Evolutionary conservation across 2,888 invertebrate genomes (phyloP), one percentile per base, ranked within the genome.

Genomic region (Eupithecia pulchellata): DNA sequence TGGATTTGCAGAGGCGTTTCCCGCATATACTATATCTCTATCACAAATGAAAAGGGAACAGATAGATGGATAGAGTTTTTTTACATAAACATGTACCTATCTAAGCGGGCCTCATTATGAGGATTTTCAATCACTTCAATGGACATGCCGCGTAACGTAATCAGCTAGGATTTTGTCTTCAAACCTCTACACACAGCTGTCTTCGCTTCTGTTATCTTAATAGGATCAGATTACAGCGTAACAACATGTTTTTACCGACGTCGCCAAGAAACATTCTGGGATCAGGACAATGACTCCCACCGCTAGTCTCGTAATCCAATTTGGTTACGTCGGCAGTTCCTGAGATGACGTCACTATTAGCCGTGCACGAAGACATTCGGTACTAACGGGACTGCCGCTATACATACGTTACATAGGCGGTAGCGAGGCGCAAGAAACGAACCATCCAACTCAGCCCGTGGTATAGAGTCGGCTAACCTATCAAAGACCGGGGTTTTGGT

Each of bases 311-410:
- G 42, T 64, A 64, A 71, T 71, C 58, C 71, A 71, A 71, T 71
- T 64, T 47, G 63, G 58, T 71, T 63, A 71, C 58, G 66, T 67
- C 66, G 60, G 63, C 71, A 71, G 63, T 71, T 64, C 36, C 20
- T 64, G 65, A 64, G 60, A 34, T 69, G 70, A 71, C 63, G 66
- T 67, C 66, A 67, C 39, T 39, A 39, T n/a, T 25, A 25, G 27
- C 13, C 42, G n/a, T 63, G 20, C 42, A 39, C 25, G 8, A 55
- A 13, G 52, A 25, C 25, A 1, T 11, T 11, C 9, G 11, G 13
- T 25, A 13, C 52, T 25, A 52, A 25, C 42, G 20, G 47, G 25
- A 11, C 52, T 25, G 25, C 25, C 11, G 1, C 11, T 20, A 20
- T 20, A 47, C 47, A 20, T 47, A 20, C 30, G 2, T 30, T 30